Conservation (phyloP, 1,140 invertebrate species). For the Sipha flava region DNA sequence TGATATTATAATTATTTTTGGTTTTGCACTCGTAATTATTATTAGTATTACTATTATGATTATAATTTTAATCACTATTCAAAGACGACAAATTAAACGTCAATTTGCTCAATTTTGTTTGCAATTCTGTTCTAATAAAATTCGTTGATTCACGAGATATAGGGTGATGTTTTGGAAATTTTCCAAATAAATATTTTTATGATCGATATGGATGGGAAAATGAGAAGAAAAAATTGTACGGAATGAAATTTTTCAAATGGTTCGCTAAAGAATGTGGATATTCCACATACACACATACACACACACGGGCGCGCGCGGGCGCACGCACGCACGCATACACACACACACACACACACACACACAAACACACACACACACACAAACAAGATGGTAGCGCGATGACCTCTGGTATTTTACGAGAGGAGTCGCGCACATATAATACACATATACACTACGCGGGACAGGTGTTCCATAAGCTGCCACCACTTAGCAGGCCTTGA, state of each 20-base stretch:
- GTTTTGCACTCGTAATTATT: too few species aligned
- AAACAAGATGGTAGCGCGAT: conserved; percentile 30
- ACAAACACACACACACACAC: background rate
- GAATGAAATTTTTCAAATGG: conserved; percentile 20
- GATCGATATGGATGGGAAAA: background rate
- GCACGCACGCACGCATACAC: too few species aligned
- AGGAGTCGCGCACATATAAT: conserved; percentile 16
- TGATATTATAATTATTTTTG: too few species aligned
- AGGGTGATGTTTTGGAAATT: background rate
- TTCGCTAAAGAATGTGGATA: conserved; percentile 32
- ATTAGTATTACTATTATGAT: too few species aligned
- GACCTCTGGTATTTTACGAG: conserved; percentile 32
- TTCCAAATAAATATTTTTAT: conserved; percentile 10
- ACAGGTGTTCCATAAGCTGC: conserved; percentile 31
- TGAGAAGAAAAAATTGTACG: conserved; percentile 21
- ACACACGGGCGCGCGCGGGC: too few species aligned
- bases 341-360: background rate
- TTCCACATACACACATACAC: conserved; percentile 17
- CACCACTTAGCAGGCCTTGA: conserved; percentile 25
- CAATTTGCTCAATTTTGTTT: too few species aligned
- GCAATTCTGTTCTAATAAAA: too few species aligned
- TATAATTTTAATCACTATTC: too few species aligned
- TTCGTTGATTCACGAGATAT: too few species aligned
- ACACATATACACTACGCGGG: background rate
- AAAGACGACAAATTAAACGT: too few species aligned